Conservation (phyloP, 2,888 invertebrate genomes). For the Orchesellides sinensis region DNA sequence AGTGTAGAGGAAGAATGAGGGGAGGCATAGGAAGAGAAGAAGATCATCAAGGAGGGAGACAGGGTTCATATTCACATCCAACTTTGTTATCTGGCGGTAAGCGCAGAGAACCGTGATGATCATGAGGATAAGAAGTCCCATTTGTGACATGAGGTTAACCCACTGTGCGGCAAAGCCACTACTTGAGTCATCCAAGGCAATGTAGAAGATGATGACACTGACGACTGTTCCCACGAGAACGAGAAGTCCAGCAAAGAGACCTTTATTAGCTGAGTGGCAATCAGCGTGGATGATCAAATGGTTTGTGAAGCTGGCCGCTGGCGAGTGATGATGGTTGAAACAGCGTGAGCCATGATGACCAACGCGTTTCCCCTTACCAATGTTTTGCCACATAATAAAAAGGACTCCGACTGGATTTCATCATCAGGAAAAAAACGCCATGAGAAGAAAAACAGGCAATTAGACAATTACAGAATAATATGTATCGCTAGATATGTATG, state of each 20-base stretch:
- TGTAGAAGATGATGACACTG: conserved; percentile 82
- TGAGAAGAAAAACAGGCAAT: conserved; percentile 22
- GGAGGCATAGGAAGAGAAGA: conserved; percentile 84
- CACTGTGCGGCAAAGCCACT: conserved; percentile 74
- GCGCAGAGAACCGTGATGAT: conserved; percentile 81
- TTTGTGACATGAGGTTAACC: conserved; percentile 74
- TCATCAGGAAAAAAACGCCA: not conserved
- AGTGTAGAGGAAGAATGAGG: conserved; percentile 85
- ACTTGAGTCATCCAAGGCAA: conserved; percentile 78
- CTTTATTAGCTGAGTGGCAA: conserved; percentile 87
- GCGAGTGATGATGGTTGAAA: conserved; percentile 68
- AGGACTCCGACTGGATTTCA: conserved; percentile 82
- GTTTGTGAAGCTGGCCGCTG: conserved; percentile 74
- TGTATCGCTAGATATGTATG: no score
- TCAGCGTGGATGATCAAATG: conserved; percentile 83
- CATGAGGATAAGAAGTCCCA: conserved; percentile 80
- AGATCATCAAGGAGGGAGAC: conserved; percentile 84
- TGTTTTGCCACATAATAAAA: conserved; percentile 86
- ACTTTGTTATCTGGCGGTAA: conserved; percentile 82
- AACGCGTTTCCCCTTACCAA: conserved; percentile 79
- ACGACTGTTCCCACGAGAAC: conserved; percentile 81
- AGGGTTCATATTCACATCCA: conserved; percentile 83
- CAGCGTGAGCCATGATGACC: conserved; percentile 74
- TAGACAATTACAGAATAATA: conserved; percentile 22
- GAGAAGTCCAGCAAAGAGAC: conserved; percentile 84